A percentile compares a stretch with the other conserved stretches of the same genome.
phyloP scores from a whole-genome alignment of 2,888 invertebrate species.

The Amphiduros pacificus region DNA sequence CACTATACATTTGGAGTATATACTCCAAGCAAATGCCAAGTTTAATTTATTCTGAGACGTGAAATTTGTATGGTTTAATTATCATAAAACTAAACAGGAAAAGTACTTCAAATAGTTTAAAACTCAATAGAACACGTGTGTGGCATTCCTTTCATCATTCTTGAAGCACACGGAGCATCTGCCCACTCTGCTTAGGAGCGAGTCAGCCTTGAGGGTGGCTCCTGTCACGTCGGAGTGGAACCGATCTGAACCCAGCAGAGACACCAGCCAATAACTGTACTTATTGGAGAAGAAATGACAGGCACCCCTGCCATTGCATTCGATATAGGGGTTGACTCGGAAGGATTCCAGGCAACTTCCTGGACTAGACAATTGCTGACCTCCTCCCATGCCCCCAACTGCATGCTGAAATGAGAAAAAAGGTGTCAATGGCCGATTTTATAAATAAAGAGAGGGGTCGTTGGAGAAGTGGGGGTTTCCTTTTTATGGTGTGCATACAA shows the following conservation, averaged over 20 bases:
- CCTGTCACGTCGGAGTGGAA: background rate
- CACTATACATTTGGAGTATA: too few relatives aligned
- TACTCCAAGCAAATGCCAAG: too few relatives aligned
- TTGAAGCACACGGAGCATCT: background rate
- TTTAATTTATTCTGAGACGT: too few relatives aligned
- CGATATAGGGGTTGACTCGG: slow-evolving; percentile 58
- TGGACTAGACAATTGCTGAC: slow-evolving; percentile 37
- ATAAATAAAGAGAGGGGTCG: too few relatives aligned
- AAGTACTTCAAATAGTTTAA: too few relatives aligned
- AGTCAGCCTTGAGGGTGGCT: background rate
- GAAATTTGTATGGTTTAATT: too few relatives aligned
- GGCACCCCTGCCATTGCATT: slow-evolving; percentile 41
- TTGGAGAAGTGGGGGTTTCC: too few relatives aligned
- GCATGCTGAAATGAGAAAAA: slow-evolving; percentile 31
- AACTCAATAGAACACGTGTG: too few relatives aligned
- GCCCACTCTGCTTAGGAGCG: background rate
- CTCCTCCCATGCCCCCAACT: slow-evolving; percentile 35
- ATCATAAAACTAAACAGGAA: too few relatives aligned
- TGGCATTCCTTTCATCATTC: too few relatives aligned
- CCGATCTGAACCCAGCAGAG: background rate
- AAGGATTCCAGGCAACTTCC: slow-evolving; percentile 47
- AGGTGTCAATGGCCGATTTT: too few relatives aligned
- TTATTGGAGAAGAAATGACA: slow-evolving; percentile 72
- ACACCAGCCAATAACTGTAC: slow-evolving; percentile 87
- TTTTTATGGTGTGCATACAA: too few relatives aligned